A percentile compares a stretch with the other conserved stretches of the same genome.
These are phyloP conservation scores for Mormyrus proboscirostris DNA, from an alignment of 2,797 vertebrate genomes.

Conservation along the genomic window DNA sequence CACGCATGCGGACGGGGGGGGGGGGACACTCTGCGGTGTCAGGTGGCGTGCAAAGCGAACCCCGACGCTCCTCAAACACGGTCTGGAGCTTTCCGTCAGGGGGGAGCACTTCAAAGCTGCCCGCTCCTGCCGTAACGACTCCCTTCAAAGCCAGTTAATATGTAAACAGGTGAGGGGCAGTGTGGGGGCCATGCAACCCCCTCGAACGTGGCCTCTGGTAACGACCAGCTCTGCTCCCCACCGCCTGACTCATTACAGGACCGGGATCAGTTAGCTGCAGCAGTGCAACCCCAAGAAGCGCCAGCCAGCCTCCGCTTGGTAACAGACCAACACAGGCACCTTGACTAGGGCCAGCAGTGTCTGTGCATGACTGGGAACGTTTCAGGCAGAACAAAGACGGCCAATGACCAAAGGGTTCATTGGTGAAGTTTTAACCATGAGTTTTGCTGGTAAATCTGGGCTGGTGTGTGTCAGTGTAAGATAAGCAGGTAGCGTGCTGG, in stretches of 20 bases:
- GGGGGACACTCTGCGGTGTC: neutral
- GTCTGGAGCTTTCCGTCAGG: neutral
- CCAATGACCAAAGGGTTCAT: neutral
- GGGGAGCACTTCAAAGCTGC: constrained; percentile 46
- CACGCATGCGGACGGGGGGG: neutral
- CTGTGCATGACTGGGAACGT: neutral
- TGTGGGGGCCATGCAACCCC: constrained; percentile 38
- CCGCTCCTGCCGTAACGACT: constrained; percentile 28
- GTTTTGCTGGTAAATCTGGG: constrained; percentile 17
- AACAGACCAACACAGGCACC: neutral
- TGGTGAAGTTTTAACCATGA: neutral
- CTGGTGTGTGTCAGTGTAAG: constrained; percentile 17
- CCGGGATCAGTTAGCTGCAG: neutral
- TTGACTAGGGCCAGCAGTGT: too few relatives aligned
- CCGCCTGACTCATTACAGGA: constrained; percentile 8
- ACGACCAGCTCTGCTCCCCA: neutral
- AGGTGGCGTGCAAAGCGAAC: constrained; percentile 17
- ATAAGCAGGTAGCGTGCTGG: neutral
- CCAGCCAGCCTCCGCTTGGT: neutral
- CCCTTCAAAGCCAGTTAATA: constrained; percentile 51
- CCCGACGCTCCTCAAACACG: neutral
- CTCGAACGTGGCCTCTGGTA: constrained; percentile 30
- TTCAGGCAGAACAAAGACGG: neutral
- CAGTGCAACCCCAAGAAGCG: neutral
- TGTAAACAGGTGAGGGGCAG: constrained; percentile 53